These are phyloP conservation scores for Cichlasoma orientale DNA, from an alignment of 2,797 vertebrate species.

Conservation along the genomic window DNA sequence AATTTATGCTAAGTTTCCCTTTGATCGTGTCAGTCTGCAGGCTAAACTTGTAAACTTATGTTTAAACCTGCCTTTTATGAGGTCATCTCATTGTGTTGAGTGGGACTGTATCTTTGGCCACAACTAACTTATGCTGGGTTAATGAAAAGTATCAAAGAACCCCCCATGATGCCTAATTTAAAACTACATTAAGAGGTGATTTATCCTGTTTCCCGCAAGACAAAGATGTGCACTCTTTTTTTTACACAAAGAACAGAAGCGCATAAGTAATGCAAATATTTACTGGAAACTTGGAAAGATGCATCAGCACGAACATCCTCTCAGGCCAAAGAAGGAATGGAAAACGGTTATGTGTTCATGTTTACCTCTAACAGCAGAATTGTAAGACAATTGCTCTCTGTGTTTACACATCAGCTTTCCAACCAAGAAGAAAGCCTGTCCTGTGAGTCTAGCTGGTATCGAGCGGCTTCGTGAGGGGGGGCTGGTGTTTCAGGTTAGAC, in stretches of 20 bases:
- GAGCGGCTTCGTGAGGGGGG: slow-evolving; percentile 37
- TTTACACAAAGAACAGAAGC: slow-evolving; percentile 72
- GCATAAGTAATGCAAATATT: slow-evolving; percentile 77
- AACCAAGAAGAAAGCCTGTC: slow-evolving; percentile 39
- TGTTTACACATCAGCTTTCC: slow-evolving; percentile 72
- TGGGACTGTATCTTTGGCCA: background rate
- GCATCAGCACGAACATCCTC: slow-evolving; percentile 37
- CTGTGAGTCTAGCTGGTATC: slow-evolving; percentile 35
- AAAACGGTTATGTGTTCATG: slow-evolving; percentile 64
- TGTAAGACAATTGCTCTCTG: slow-evolving; percentile 61
- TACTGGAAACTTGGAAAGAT: slow-evolving; percentile 63
- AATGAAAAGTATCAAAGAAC: background rate
- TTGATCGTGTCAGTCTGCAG: slow-evolving; percentile 1
- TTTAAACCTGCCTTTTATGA: background rate
- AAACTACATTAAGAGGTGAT: slow-evolving; percentile 28
- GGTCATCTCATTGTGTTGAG: background rate
- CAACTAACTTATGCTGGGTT: background rate
- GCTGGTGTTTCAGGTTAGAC: slow-evolving; percentile 76
- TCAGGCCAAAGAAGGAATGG: slow-evolving; percentile 78
- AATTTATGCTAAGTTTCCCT: background rate
- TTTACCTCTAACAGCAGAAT: slow-evolving; percentile 51
- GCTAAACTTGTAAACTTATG: background rate
- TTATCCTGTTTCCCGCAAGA: slow-evolving; percentile 20
- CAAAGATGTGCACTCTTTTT: slow-evolving; percentile 26
- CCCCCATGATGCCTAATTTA: slow-evolving; percentile 1